Conservation (phyloP, 2,888 invertebrate genomes). For the Sylvicola cinctus region DNA sequence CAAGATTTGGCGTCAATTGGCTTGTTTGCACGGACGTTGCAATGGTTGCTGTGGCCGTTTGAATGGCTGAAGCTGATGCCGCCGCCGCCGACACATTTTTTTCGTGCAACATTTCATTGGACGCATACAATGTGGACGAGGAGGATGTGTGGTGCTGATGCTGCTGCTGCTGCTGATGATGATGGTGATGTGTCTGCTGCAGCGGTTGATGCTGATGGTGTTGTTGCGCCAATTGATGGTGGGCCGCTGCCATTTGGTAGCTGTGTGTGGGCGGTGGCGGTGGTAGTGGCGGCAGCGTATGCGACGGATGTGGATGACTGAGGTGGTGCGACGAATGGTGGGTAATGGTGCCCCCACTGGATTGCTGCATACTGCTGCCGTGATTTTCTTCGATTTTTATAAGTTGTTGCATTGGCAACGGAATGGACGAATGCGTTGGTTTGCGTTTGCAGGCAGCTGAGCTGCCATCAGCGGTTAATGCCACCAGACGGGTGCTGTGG, state of each 20-base stretch:
- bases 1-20: slow-evolving; percentile 7
- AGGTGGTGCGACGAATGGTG: slow-evolving; percentile 12
- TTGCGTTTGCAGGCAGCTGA: slow-evolving; percentile 21
- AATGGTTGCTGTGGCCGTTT: slow-evolving; percentile 9
- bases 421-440: slow-evolving; percentile 29
- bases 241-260: too few species aligned
- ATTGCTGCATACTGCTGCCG: slow-evolving; percentile 9
- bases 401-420: slow-evolving; percentile 27
- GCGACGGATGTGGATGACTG: too few species aligned
- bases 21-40: slow-evolving; percentile 10
- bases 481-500: slow-evolving; percentile 43
- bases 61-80: slow-evolving; percentile 7
- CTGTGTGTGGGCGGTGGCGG: too few species aligned
- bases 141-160: too few species aligned
- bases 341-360: slow-evolving; percentile 9
- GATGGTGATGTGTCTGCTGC: background rate
- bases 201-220: too few species aligned
- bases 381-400: slow-evolving; percentile 53
- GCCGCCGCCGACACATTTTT: slow-evolving; percentile 4
- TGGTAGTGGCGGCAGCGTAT: too few species aligned
- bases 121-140: slow-evolving; percentile 9
- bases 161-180: slow-evolving; percentile 3
- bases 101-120: slow-evolving; percentile 13
- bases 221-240: too few species aligned
- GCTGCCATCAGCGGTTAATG: slow-evolving; percentile 31